Evolutionary conservation across 1,140 invertebrate genomes (phyloP).

Genomic region (Panulirus ornatus): DNA sequence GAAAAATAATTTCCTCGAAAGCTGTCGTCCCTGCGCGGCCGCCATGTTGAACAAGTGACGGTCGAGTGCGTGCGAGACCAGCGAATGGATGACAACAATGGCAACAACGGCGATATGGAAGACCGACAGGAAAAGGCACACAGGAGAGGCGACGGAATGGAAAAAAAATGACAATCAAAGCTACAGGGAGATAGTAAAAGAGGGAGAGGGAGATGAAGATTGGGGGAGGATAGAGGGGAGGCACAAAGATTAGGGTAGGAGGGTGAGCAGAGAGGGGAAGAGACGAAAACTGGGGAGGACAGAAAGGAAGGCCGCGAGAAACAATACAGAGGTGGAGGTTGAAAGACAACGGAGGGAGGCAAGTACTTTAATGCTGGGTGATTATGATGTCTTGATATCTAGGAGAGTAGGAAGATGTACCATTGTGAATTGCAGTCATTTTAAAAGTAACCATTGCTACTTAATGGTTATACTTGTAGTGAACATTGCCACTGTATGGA

Average conservation of each 20-base stretch:
- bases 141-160: background rate
- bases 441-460: too few relatives aligned
- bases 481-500: too few relatives aligned
- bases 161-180: background rate
- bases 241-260: too few relatives aligned
- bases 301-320: background rate
- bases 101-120: background rate
- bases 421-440: too few relatives aligned
- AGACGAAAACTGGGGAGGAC: background rate
- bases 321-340: background rate
- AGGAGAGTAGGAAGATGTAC: too few relatives aligned
- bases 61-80: conserved; percentile 10
- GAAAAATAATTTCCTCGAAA: background rate
- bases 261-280: background rate
- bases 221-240: background rate
- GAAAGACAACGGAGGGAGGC: too few relatives aligned
- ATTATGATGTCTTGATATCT: too few relatives aligned
- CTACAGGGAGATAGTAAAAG: background rate
- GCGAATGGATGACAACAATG: background rate
- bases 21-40: background rate
- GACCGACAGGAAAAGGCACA: conserved; percentile 8
- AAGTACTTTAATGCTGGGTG: too few relatives aligned
- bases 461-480: too few relatives aligned
- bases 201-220: background rate
- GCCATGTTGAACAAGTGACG: conserved; percentile 18